A percentile compares a stretch with the other conserved stretches of the same genome.
Conservation (phyloP, 2,797 vertebrate species). For the Ficedula albicollis region DNA sequence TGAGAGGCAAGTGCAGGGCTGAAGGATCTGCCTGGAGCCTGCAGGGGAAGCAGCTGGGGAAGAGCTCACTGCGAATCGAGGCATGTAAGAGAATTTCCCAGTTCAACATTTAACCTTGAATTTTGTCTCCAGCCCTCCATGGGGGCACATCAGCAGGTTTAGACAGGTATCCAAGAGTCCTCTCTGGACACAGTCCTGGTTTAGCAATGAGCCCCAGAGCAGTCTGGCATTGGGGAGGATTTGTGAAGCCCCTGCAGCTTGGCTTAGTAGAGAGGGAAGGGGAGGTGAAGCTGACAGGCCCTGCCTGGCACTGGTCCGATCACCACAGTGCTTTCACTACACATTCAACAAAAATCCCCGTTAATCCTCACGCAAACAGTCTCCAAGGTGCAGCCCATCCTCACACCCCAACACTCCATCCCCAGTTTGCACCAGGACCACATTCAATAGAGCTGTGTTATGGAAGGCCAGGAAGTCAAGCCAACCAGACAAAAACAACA, state of each 20-base stretch:
- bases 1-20: background rate
- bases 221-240: background rate
- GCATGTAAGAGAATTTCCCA: background rate
- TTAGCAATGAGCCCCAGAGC: background rate
- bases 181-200: background rate
- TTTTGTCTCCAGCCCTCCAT: background rate
- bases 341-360: background rate
- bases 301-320: background rate
- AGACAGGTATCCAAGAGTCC: background rate
- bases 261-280: background rate
- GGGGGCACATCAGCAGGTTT: background rate
- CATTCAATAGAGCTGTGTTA: accelerated
- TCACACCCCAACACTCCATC: background rate
- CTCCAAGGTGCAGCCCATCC: background rate
- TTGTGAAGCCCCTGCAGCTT: background rate
- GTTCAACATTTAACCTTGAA: background rate
- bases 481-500: background rate
- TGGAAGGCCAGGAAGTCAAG: too few relatives aligned
- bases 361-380: background rate
- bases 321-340: background rate
- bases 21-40: background rate
- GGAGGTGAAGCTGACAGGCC: background rate
- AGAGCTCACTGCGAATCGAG: background rate
- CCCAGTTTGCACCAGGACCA: background rate
- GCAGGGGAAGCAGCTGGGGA: background rate